These are phyloP conservation scores for Cetonia aurata DNA, from an alignment of 2,888 invertebrate species.

Conservation along the genomic window DNA sequence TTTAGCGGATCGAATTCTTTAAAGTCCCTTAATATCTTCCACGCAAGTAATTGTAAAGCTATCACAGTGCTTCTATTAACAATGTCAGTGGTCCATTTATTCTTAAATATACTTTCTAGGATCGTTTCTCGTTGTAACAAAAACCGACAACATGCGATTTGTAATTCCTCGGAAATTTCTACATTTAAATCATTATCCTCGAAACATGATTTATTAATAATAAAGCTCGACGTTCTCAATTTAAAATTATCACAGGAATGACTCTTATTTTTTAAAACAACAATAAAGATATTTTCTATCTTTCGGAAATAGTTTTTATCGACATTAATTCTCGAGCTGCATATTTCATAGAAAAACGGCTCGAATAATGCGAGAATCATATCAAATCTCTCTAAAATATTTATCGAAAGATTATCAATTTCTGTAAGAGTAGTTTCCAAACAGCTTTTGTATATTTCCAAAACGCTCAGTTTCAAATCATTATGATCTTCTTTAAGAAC, in stretches of 20 bases:
- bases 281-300: slow-evolving; percentile 51
- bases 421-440: slow-evolving; percentile 37
- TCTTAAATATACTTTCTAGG: background rate
- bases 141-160: slow-evolving; percentile 9
- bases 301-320: slow-evolving; percentile 44
- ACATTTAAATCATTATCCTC: background rate
- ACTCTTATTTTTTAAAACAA: slow-evolving; percentile 28
- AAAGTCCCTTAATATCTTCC: slow-evolving; percentile 5
- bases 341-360: slow-evolving; percentile 56
- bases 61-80: background rate
- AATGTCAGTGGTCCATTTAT: background rate
- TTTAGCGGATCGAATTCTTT: background rate
- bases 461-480: slow-evolving; percentile 54
- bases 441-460: slow-evolving; percentile 55
- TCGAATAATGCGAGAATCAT: slow-evolving; percentile 55
- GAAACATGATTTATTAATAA: slow-evolving; percentile 25
- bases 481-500: slow-evolving; percentile 52
- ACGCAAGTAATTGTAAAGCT: slow-evolving; percentile 11
- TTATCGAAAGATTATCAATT: slow-evolving; percentile 47
- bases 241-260: slow-evolving; percentile 26
- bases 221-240: slow-evolving; percentile 24
- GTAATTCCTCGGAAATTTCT: background rate
- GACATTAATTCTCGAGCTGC: slow-evolving; percentile 50
- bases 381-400: slow-evolving; percentile 49
- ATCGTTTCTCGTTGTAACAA: slow-evolving; percentile 1